Base-by-base conservation (phyloP, 2,888 invertebrate species). In the Pristionchus fissidentatus region DNA sequence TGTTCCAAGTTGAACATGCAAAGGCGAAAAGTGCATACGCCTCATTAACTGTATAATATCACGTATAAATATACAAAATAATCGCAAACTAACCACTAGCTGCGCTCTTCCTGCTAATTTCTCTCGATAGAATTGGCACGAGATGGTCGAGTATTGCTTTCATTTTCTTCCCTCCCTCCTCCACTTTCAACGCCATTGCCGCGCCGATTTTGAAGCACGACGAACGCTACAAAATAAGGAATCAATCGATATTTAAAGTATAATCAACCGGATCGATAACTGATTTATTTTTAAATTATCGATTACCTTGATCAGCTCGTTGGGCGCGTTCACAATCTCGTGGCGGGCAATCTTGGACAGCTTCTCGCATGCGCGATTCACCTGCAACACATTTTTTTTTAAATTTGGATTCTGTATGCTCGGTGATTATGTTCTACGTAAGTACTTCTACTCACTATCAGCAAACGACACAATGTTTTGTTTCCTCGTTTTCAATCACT, bases 241-340 rank as follows among this genome's bases (percentile, higher is more conserved):
- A 22, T 26, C 10, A n/a, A 73, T 62, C 2, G 62, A 32, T 19
- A 13, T 49, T 49, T 49, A 13, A 8, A 49, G 10, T 8, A 49
- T 13, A 49, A 29, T 15, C 1, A n/a, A 43, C 57, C 29, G 29
- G 10, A 62, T 10, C 13, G 8, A n/a, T n/a, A n/a, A n/a, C n/a
- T n/a, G n/a, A n/a, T n/a, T n/a, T n/a, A n/a, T n/a, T n/a, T n/a
- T n/a, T 62, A 26, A 8, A 62, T 8, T 62, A 8, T 62, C 15
- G 26, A 10, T n/a, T 38, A 80, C 80, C 80, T 80, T 80, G 60
- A 80, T 60, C 10, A 60, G n/a, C 35, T 80, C 80, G 38, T 80
- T 80, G 7, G 80, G 80, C 5, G 80, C 55, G 35, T 80, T 55
- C 22, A 60, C 60, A 41, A 80, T 80, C 60, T 80, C 80, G 60